A percentile compares a stretch with the other conserved stretches of the same genome.
Evolutionary conservation across 2,797 vertebrate genomes (phyloP).

Genomic region (Mallotus villosus): DNA sequence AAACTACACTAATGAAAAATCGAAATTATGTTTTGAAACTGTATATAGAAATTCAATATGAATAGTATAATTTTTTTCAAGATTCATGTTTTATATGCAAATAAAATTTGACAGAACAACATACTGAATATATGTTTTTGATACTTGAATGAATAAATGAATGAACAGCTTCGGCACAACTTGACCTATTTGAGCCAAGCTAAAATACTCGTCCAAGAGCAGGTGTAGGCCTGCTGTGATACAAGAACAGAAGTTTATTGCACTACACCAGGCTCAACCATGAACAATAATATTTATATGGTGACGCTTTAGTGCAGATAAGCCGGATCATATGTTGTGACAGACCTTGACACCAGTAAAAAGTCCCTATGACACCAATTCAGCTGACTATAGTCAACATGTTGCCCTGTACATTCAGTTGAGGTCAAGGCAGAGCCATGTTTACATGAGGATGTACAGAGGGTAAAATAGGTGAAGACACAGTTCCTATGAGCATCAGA

Average conservation of each 20-base stretch:
- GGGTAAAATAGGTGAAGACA: not conserved
- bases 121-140: conserved; percentile 8
- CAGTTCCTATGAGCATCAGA: not conserved
- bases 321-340: not conserved
- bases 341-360: not conserved
- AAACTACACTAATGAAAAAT: not conserved
- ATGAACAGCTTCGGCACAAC: too few relatives aligned
- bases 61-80: conserved; percentile 49
- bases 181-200: not conserved
- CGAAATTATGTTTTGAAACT: conserved; percentile 15
- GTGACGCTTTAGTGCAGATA: not conserved
- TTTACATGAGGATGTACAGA: not conserved
- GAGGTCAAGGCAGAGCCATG: too few relatives aligned
- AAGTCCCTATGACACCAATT: not conserved
- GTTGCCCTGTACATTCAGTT: too few relatives aligned
- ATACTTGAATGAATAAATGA: too few relatives aligned
- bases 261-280: too few relatives aligned
- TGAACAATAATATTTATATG: too few relatives aligned
- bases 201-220: not conserved
- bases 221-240: not conserved
- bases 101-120: not conserved
- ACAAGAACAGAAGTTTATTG: too few relatives aligned
- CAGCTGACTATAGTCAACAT: too few relatives aligned
- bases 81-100: conserved; percentile 35
- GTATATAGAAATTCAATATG: conserved; percentile 19